Evolutionary conservation across 2,888 invertebrate genomes (phyloP), one percentile per base, ranked within the genome.

Genomic region (Mycogona germanica): DNA sequence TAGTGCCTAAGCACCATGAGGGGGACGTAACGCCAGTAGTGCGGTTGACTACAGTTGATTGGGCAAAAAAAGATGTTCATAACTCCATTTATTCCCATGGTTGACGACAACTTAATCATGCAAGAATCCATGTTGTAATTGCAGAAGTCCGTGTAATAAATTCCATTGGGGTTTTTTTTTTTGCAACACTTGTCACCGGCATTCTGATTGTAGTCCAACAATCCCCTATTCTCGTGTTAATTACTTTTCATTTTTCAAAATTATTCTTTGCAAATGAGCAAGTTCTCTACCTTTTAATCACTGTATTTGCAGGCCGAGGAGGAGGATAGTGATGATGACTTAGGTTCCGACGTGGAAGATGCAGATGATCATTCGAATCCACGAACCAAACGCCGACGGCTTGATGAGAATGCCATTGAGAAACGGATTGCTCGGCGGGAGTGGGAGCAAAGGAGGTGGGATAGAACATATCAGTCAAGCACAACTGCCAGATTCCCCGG

Each of bases 371-470:
- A 46, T 17, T 26, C 40, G 12, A 55, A 56, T 19, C 44, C 38
- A 7, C 23, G 19, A 9, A 5, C 53, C 41, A 58, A 56, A 49
- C 35, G 56, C 59, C 60, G 55, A 55, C 63, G 42, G 32, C 64
- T 69, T 57, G 67, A 68, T 56, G 68, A 69, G 52, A 67, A 64
- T 29, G 60, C 64, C 3, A 61, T 72, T 6, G 64, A 80, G 62
- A 78, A 78, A 61, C 71, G 82, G 55, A 73, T 82, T 54, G 81
- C 84, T 64, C 73, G 77, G 57, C 76, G 87, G 57, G 74, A 79
- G 21, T 96, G 95, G 95, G 82, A 86, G 65, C 82, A 86, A 62
- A 81, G 81, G 47, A n/a, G n/a, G n/a, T n/a, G n/a, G n/a, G n/a
- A n/a, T n/a, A n/a, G n/a, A n/a, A n/a, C n/a, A n/a, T n/a, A n/a